Evolutionary conservation across 2,113 vertebrate genomes (phyloP), one percentile per base, ranked within the genome.

Genomic region (Eulemur rufifrons): DNA sequence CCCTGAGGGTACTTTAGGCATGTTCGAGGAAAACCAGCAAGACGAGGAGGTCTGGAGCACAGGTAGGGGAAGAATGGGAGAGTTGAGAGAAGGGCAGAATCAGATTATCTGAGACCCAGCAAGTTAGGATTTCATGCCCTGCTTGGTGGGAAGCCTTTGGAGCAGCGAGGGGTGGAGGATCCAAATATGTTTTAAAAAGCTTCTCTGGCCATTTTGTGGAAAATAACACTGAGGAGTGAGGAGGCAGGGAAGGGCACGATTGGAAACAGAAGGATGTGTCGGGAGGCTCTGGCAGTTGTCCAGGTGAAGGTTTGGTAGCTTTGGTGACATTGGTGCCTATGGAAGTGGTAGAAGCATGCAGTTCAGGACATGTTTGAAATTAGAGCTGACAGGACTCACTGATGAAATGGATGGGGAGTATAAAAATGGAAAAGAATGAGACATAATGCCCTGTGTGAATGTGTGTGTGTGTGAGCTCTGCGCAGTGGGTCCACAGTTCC

Each of bases 71-170:
- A 69, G 23, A 68, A 37, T 32, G 11, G 39, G 52, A 95, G 47
- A 45, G 29, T 0, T 59, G 12, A 52, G 39, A 95, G 12, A 90
- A 81, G 88, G 61, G 37, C 6, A 89, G 50, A 85, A 47, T 77
- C 37, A 82, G 59, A 39, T 93, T 34, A 52, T 39, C 45, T 34
- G 52, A 87, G 9, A 81, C 3, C 2, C 6, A 27, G n/a, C 0
- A 71, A 85, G 78, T 83, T 50, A 93, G 10, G 11, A 34, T 86
- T 95, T 93, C 91, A 47, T 89, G 86, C 42, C 5, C 29, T 86
- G 50, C 32, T 8, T 37, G 10, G 21, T 59, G 34, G 34, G 54
- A 92, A 74, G 66, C 9, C 15, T 54, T 89, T 63, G 59, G 13
- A 81, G 8, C 8, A 64, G 34, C 14, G 25, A 20, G 42, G 12